Evolutionary conservation across 2,797 vertebrate genomes (phyloP).

Genomic region (Microctenopoma stevenorrisi): DNA sequence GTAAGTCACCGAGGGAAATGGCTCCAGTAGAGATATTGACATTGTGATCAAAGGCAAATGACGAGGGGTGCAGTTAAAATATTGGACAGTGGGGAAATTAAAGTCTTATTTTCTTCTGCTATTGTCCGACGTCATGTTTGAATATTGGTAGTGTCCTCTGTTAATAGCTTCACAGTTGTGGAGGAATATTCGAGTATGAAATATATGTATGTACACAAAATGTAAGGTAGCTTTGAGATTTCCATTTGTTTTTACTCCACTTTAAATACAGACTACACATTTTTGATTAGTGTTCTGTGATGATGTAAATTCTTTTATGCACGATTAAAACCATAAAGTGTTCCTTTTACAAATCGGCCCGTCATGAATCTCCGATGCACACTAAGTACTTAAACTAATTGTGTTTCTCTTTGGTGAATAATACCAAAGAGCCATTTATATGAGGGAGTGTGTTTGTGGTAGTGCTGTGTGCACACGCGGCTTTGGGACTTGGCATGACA

Average conservation of each 20-base stretch:
- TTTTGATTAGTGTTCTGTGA: constrained; percentile 53
- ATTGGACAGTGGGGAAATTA: constrained; percentile 48
- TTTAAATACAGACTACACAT: constrained; percentile 53
- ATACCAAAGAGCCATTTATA: constrained; percentile 52
- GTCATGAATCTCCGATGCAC: constrained; percentile 51
- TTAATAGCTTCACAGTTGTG: constrained; percentile 1
- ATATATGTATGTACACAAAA: constrained; percentile 11
- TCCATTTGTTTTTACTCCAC: constrained; percentile 37
- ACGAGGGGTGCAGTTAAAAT: constrained; percentile 27
- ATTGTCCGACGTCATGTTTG: constrained; percentile 27
- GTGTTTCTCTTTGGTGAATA: constrained; percentile 61
- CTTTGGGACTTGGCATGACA: constrained; percentile 45
- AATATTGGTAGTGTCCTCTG: constrained; percentile 2
- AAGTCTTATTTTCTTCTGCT: constrained; percentile 32
- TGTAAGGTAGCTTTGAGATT: constrained; percentile 16
- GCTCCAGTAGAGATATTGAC: constrained; percentile 68
- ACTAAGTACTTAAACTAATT: constrained; percentile 70
- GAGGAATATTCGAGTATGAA: background rate
- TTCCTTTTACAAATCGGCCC: constrained; percentile 60
- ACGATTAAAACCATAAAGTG: constrained; percentile 64
- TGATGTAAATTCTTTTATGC: constrained; percentile 58
- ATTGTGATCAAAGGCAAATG: constrained; percentile 68
- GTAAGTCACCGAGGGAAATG: constrained; percentile 49
- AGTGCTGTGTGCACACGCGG: constrained; percentile 39
- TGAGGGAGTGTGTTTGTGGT: constrained; percentile 37